phyloP scores from a whole-genome alignment of 2,113 vertebrate genomes.

The Rhombomys opimus region DNA sequence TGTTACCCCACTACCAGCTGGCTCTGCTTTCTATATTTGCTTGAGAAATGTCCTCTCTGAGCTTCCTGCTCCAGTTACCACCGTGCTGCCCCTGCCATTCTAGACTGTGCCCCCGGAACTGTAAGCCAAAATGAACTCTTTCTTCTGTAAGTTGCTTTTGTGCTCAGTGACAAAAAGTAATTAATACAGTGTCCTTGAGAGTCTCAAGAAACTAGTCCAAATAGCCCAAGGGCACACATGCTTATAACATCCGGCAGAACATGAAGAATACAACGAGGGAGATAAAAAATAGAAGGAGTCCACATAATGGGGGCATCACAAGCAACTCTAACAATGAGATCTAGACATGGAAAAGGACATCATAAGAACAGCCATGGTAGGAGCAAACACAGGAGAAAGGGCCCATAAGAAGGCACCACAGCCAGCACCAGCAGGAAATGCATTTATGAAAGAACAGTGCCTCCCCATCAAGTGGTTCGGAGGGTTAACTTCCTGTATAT shows the following conservation, averaged over 20 bases:
- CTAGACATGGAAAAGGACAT: neutral
- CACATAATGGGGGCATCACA: neutral
- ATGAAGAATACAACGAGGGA: neutral
- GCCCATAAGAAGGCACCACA: neutral
- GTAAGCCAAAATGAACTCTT: neutral
- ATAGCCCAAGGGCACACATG: neutral
- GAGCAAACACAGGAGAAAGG: neutral
- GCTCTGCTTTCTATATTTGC: neutral
- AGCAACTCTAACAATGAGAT: neutral
- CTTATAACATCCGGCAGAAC: neutral
- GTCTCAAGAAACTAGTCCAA: neutral
- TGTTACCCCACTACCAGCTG: neutral
- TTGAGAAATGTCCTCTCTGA: neutral
- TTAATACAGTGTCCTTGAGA: neutral
- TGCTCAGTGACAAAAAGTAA: neutral
- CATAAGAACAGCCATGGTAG: neutral
- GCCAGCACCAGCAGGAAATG: neutral
- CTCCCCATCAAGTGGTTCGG: neutral
- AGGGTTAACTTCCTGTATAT: neutral
- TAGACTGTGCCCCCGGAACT: neutral
- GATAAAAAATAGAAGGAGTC: neutral
- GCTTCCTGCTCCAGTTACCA: neutral
- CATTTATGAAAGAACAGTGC: neutral
- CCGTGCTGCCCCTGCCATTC: too few species aligned
- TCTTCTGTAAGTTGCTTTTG: neutral